Evolutionary conservation across 2,888 invertebrate genomes (phyloP), one percentile per base, ranked within the genome.

Genomic region (Eupithecia inturbata): DNA sequence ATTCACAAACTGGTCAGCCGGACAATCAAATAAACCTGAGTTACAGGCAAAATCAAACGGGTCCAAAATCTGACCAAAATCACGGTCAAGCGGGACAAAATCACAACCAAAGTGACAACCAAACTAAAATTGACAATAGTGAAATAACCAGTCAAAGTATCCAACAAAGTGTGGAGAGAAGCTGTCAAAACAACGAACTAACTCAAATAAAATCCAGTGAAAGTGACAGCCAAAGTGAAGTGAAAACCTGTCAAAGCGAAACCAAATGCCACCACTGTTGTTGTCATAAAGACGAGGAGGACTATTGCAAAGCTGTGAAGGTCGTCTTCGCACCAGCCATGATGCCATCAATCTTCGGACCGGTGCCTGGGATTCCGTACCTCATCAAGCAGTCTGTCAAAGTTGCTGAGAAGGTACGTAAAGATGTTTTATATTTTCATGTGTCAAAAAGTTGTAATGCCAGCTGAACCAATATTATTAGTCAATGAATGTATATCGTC

Each of bases 321-420:
- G 91, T 93, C 74, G 91, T 93, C 0, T 90, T 94, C 72, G 89
- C 94, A 1, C 92, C 93, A 76, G 87, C 92, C 0, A 93, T 94
- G 93, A 89, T 94, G 89, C 91, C 93, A 0, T 88, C 92, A 0
- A 84, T 93, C 1, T 92, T 89, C 22, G 91, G 91, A 0, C 84
- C 87, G 0, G 82, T 92, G 0, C 88, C 91, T 0, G 90, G 89
- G 0, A 83, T 91, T 0, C 93, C 92, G 0, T 94, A 92, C 39
- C 83, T 94, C 16, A 73, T 93, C 70, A 91, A 93, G 31, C 88
- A 81, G 5, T 75, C 86, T 2, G 81, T 83, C 0, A 91, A 90
- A 78, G 67, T 80, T 0, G 82, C 79, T 31, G 92, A 92, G 1
- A 91, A 91, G 91, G 93, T 93, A 75, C 0, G 49, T 19, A 6